phyloP scores from a whole-genome alignment of 2,113 vertebrate genomes.

The Sminthopsis crassicaudata region DNA sequence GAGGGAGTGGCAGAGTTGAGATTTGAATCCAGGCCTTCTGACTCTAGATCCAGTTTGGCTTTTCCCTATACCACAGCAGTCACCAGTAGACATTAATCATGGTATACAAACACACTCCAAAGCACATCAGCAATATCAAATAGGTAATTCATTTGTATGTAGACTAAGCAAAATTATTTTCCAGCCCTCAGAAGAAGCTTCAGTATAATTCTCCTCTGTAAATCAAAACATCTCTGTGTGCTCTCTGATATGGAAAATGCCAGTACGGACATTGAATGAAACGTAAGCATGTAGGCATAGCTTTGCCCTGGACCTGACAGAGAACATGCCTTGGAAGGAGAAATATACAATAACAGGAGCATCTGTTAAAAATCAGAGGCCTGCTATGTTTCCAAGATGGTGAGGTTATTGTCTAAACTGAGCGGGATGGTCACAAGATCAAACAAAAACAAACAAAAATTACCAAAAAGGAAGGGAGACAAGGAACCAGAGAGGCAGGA shows the following conservation, averaged over 20 bases:
- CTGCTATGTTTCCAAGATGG: not conserved
- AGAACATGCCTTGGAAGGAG: not conserved
- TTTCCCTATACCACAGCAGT: not conserved
- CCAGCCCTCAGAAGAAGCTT: not conserved
- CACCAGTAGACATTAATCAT: not conserved
- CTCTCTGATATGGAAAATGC: not conserved
- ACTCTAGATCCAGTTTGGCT: not conserved
- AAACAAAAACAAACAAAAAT: not conserved
- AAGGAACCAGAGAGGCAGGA: not conserved
- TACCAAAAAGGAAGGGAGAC: not conserved
- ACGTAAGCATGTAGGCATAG: not conserved
- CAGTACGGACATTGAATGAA: not conserved
- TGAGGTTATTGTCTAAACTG: not conserved
- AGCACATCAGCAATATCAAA: not conserved
- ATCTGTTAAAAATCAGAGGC: conserved; percentile 20
- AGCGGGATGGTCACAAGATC: not conserved
- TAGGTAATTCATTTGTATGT: not conserved
- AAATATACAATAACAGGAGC: not conserved
- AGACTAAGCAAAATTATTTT: not conserved
- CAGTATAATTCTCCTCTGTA: not conserved
- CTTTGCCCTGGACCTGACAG: not conserved
- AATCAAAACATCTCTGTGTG: not conserved
- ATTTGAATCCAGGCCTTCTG: too few species aligned
- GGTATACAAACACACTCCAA: not conserved
- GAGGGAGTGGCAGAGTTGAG: not conserved